Percentiles rank a stretch among this genome's conserved stretches.
Evolutionary conservation across 2,113 vertebrate species (phyloP).

Genomic region (Apodemus speciosus): DNA sequence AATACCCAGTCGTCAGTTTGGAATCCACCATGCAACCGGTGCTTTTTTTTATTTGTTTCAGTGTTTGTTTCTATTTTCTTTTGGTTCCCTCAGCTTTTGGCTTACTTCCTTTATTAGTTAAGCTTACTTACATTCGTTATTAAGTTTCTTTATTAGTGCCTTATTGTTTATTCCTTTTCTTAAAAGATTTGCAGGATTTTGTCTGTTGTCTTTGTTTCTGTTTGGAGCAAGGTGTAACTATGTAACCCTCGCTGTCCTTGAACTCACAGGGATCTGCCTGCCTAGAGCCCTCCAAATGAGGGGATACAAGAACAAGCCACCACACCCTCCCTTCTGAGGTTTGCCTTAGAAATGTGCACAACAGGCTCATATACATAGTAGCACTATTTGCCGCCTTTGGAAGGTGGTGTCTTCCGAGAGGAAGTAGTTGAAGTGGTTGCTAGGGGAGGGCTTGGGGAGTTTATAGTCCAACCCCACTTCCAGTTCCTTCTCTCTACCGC

Average conservation of each 20-base stretch:
- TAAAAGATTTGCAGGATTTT: background rate
- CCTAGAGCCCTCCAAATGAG: background rate
- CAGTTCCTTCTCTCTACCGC: background rate
- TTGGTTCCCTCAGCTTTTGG: background rate
- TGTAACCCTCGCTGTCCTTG: background rate
- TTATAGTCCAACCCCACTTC: too few species aligned
- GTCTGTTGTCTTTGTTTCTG: background rate
- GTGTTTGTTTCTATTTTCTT: background rate
- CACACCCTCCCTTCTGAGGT: background rate
- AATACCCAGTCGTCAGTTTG: background rate
- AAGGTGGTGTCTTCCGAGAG: background rate
- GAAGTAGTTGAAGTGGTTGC: background rate
- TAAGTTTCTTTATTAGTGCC: background rate
- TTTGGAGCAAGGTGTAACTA: background rate
- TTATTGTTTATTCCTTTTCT: background rate
- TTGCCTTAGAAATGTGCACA: background rate
- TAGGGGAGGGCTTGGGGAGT: too few species aligned
- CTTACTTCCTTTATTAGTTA: background rate
- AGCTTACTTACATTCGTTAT: background rate
- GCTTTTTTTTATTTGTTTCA: background rate
- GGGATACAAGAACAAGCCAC: background rate
- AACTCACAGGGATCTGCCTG: background rate
- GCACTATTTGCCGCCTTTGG: too few species aligned
- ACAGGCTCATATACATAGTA: background rate
- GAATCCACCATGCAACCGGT: background rate